These are phyloP conservation scores for Seira ritae DNA, from an alignment of 2,888 invertebrate species.

Conservation along the genomic window DNA sequence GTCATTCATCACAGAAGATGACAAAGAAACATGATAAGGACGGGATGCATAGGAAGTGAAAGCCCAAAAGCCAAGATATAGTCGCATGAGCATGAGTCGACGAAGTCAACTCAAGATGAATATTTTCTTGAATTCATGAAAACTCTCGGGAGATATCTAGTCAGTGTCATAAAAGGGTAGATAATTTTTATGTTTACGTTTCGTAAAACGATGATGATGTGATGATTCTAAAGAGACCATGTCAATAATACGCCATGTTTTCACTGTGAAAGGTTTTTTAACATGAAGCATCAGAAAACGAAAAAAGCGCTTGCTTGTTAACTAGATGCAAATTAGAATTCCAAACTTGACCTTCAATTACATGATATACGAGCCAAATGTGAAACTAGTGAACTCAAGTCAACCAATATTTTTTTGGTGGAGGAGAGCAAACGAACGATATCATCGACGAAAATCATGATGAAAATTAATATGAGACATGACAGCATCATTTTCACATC, in stretches of 20 bases:
- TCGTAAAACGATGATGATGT: neutral
- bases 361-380: constrained; percentile 48
- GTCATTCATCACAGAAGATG: too few relatives aligned
- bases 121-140: neutral
- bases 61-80: too few relatives aligned
- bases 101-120: neutral
- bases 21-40: too few relatives aligned
- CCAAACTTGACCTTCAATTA: constrained; percentile 61
- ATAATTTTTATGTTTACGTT: constrained; percentile 16
- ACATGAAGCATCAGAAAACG: too few relatives aligned
- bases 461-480: constrained; percentile 19
- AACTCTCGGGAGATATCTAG: neutral
- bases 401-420: neutral
- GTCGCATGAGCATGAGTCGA: neutral
- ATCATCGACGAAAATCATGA: neutral
- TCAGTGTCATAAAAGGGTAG: neutral
- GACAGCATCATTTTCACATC: constrained; percentile 1
- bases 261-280: neutral
- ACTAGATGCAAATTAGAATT: constrained; percentile 50
- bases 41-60: too few relatives aligned
- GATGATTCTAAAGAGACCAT: constrained; percentile 10
- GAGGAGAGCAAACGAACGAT: constrained; percentile 11
- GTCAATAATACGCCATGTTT: constrained; percentile 7
- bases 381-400: constrained; percentile 4
- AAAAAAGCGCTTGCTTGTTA: too few relatives aligned